Conservation (phyloP, 2,113 vertebrate genomes). For the Elgaria multicarinata region DNA sequence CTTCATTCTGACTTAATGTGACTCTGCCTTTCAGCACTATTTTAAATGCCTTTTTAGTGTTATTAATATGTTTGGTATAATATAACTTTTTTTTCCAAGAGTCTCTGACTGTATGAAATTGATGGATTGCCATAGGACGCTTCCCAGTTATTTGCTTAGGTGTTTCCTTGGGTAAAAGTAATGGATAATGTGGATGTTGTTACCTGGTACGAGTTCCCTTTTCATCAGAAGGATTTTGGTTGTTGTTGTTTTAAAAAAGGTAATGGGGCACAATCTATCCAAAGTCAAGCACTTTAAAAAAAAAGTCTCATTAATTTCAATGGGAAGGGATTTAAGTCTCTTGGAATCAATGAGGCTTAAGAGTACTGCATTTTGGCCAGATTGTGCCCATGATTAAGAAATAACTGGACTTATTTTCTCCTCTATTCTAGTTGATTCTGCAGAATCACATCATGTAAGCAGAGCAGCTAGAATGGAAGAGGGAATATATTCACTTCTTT, state of each 20-base stretch:
- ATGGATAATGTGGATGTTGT: constrained; percentile 17
- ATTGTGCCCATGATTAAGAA: background rate
- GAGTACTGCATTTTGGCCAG: constrained; percentile 16
- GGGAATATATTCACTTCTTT: constrained; percentile 27
- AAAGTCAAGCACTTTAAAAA: background rate
- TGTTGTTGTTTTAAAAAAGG: no score
- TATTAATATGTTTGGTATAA: constrained; percentile 27
- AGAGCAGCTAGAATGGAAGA: constrained; percentile 18
- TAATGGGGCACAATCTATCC: background rate
- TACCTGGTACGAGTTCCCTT: constrained; percentile 8
- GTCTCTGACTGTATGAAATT: constrained; percentile 39
- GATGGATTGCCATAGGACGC: constrained; percentile 54
- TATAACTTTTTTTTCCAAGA: background rate
- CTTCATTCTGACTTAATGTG: accelerated
- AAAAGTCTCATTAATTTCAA: background rate
- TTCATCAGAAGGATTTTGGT: constrained; percentile 1
- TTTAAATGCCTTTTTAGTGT: constrained; percentile 44
- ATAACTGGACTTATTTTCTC: constrained; percentile 29
- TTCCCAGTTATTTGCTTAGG: constrained; percentile 65
- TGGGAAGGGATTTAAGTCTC: background rate
- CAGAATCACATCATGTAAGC: background rate
- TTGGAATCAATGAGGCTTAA: background rate
- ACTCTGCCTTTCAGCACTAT: constrained; percentile 14
- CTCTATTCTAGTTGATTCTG: constrained; percentile 3
- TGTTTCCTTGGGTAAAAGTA: constrained; percentile 53